phyloP scores from a whole-genome alignment of 2,888 invertebrate genomes.

The Catotricha subobsoleta region DNA sequence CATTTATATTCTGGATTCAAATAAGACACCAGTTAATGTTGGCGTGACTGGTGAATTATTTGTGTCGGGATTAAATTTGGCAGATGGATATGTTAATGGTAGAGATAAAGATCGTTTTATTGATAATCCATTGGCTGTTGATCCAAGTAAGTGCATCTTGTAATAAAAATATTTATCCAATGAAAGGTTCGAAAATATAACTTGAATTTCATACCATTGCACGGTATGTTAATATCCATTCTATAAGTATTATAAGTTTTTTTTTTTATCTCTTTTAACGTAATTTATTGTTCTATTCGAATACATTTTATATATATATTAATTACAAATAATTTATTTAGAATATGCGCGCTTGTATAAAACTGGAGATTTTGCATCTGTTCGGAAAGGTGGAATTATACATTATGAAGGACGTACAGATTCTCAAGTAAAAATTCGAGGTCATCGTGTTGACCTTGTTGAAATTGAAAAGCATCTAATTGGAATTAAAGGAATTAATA shows the following conservation, averaged over 20 bases:
- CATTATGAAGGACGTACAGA: slow-evolving; percentile 69
- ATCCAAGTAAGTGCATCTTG: slow-evolving; percentile 32
- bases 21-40: slow-evolving; percentile 49
- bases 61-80: slow-evolving; percentile 63
- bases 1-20: slow-evolving; percentile 59
- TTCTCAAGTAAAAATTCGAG: slow-evolving; percentile 70
- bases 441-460: slow-evolving; percentile 66
- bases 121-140: slow-evolving; percentile 52
- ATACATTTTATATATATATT: too few species aligned
- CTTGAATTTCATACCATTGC: too few species aligned
- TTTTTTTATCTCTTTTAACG: too few species aligned
- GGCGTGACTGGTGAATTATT: slow-evolving; percentile 67
- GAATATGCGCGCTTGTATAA: slow-evolving; percentile 56
- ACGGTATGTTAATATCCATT: too few species aligned
- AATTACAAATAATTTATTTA: slow-evolving; percentile 17
- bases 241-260: too few species aligned
- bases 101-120: slow-evolving; percentile 55
- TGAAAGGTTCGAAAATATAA: background rate
- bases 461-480: slow-evolving; percentile 64
- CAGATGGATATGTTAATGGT: slow-evolving; percentile 61
- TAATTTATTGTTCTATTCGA: too few species aligned
- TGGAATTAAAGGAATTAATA: slow-evolving; percentile 46
- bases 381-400: slow-evolving; percentile 45
- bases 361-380: slow-evolving; percentile 67
- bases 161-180: background rate